Conservation (phyloP, 2,113 vertebrate species). For the Ivindomyrus marchei region DNA sequence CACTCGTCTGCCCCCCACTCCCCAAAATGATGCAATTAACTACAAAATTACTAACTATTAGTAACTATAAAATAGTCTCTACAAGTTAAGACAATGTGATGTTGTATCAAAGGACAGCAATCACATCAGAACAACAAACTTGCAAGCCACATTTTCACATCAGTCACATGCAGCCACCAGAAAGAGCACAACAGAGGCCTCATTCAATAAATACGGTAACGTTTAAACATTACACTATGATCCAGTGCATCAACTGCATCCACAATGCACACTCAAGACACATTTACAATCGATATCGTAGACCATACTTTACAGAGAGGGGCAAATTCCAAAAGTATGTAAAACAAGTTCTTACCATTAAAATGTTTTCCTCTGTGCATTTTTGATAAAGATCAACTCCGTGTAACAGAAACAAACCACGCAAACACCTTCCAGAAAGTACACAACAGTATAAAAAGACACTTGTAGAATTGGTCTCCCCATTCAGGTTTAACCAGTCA, state of each 20-base stretch:
- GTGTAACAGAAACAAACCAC: not conserved
- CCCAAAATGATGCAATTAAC: not conserved
- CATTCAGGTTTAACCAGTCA: not conserved
- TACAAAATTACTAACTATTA: not conserved
- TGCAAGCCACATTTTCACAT: not conserved
- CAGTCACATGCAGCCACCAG: not conserved
- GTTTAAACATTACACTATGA: not conserved
- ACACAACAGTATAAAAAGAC: not conserved
- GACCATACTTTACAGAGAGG: not conserved
- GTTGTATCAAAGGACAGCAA: not conserved
- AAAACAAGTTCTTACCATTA: not conserved
- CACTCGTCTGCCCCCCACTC: not conserved
- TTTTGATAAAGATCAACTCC: not conserved
- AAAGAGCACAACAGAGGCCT: not conserved
- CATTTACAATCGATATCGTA: not conserved
- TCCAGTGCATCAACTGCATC: not conserved
- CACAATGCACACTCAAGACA: not conserved
- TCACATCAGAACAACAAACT: not conserved
- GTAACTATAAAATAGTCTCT: not conserved
- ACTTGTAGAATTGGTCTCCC: not conserved
- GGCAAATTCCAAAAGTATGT: not conserved
- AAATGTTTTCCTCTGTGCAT: not conserved
- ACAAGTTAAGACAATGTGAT: not conserved
- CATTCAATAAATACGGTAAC: not conserved
- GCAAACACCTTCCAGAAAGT: not conserved